Base-by-base conservation (phyloP, 64 coral and sea anemone species). In the Actinia tenebrosa region DNA sequence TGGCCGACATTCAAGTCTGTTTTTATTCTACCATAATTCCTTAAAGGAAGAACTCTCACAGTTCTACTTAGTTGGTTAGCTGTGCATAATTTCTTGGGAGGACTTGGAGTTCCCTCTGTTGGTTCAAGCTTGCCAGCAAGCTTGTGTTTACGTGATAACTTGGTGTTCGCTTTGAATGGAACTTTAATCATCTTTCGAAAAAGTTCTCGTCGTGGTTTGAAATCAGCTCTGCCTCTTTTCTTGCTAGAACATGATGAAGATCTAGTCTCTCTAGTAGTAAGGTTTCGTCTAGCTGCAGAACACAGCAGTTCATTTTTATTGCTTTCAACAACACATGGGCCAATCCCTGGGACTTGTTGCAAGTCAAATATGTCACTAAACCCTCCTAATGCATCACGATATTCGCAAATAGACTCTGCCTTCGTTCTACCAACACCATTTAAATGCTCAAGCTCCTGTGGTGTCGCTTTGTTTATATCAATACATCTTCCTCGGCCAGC, bases 21-120 rank as follows among this genome's bases (percentile, higher is more conserved):
- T 81, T 96, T 96, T 46, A 96, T 96, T 18, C 89, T 96, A 16
- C 94, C 94, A 91, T 93, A 96, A 64, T 88, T 93, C 64, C 89
- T 93, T 42, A 72, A 85, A 17, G 94, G 94, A 22, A 96, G 91
- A 89, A 96, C 83, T 44, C 86, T 93, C 72, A 96, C 55, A 80
- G 89, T 87, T 84, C 94, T 95, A 60, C 86, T 86, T 79, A 86
- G 87, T 56, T 88, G 88, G 16, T 77, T 63, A 59, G 91, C 60
- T 52, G 91, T 80, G 84, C 94, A 96, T 42, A 88, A 68, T 84
- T 96, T 96, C 60, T 96, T 96, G 7, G 83, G 83, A 64, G 44
- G 44, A 6, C 44, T 54, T 14, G 53, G 11, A 3, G 53, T 64
- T 54, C 6, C 54, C 56, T 90, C 66, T 50, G 20, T 88, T 80